Conservation (phyloP, 2,797 vertebrate species). For the Anas flavirostris region DNA sequence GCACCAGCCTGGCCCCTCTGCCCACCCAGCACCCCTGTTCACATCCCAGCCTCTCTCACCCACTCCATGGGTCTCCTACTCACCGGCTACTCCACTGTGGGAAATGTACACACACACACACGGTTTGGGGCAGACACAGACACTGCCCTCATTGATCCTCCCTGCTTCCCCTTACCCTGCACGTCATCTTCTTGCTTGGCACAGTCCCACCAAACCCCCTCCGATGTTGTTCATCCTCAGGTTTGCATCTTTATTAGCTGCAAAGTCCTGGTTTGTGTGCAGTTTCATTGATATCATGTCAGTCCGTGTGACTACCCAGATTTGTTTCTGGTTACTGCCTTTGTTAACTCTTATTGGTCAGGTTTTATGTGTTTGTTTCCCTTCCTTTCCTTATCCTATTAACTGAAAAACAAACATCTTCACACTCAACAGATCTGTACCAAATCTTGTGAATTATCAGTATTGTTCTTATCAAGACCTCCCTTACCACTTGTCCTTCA, state of each 20-base stretch:
- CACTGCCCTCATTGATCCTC: neutral
- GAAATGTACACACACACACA: fast-evolving
- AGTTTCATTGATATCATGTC: neutral
- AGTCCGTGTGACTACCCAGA: neutral
- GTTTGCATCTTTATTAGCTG: neutral
- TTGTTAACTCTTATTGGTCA: neutral
- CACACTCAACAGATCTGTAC: neutral
- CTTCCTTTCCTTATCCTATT: neutral
- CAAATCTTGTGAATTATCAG: neutral
- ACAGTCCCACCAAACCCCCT: neutral
- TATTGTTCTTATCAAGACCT: neutral
- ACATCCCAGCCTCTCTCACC: fast-evolving
- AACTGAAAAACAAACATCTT: neutral
- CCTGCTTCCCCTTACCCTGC: neutral
- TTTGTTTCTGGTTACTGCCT: neutral
- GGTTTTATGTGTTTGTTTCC: neutral
- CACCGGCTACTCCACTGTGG: fast-evolving
- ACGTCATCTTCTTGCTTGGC: neutral
- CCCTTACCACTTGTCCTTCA: neutral
- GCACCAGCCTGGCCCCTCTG: fast-evolving
- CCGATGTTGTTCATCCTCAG: neutral
- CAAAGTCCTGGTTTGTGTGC: neutral
- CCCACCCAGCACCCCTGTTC: fast-evolving
- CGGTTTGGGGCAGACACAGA: neutral
- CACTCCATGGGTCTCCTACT: fast-evolving